A percentile compares a stretch with the other conserved stretches of the same genome.
phyloP scores from a whole-genome alignment of 2,113 vertebrate genomes.

The Onychostruthus taczanowskii region DNA sequence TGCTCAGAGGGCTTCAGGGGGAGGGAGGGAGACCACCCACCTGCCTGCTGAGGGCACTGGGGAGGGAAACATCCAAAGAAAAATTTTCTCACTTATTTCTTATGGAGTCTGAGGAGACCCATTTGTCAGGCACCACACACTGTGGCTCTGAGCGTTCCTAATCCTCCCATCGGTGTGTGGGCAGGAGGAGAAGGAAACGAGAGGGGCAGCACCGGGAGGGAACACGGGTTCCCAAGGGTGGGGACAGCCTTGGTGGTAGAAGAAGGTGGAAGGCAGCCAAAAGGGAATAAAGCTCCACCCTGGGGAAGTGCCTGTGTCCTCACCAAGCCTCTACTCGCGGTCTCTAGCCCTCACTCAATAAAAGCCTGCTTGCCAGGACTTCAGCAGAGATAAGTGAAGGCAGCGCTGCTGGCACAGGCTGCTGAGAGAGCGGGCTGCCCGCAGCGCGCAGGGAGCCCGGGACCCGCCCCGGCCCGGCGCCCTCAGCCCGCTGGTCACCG shows the following conservation, averaged over 20 bases:
- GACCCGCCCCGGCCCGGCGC: neutral
- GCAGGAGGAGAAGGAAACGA: neutral
- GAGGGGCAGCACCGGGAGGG: accelerated
- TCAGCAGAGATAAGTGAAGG: neutral
- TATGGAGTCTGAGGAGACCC: neutral
- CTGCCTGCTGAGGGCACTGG: accelerated
- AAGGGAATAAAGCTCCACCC: neutral
- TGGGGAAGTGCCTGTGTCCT: neutral
- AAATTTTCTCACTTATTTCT: neutral
- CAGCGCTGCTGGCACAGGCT: accelerated
- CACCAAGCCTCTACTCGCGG: accelerated
- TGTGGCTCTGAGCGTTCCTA: accelerated
- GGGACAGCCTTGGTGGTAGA: neutral
- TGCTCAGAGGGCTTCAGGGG: neutral
- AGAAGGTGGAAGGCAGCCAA: neutral
- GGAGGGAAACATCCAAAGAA: neutral
- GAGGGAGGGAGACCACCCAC: accelerated
- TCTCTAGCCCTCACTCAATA: too few species aligned
- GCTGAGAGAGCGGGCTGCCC: neutral
- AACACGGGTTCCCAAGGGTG: accelerated
- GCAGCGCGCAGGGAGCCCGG: accelerated
- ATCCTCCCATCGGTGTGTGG: accelerated
- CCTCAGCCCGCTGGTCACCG: accelerated
- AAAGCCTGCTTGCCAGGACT: neutral
- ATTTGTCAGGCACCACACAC: neutral